phyloP scores from a whole-genome alignment of 2,113 vertebrate genomes.

The Ellobius talpinus region DNA sequence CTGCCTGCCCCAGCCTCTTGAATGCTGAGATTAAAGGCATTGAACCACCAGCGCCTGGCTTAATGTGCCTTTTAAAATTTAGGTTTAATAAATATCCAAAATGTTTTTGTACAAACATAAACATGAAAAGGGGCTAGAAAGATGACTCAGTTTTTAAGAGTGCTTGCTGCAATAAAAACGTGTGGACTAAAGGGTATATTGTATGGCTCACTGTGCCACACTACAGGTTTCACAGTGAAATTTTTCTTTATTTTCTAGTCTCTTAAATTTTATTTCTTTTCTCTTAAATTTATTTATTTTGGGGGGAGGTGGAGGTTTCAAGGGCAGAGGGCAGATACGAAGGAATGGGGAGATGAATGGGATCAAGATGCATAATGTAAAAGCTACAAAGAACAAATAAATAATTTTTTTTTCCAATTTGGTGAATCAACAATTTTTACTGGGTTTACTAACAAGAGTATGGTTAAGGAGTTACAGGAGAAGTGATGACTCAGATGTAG shows the following conservation, averaged over 20 bases:
- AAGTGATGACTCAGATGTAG: not conserved
- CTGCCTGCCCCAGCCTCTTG: too few relatives aligned
- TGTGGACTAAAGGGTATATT: not conserved
- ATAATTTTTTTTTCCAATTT: not conserved
- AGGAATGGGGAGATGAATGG: not conserved
- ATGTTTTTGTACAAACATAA: slow-evolving; percentile 13
- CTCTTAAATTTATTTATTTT: not conserved
- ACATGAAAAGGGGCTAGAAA: not conserved
- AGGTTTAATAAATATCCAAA: slow-evolving; percentile 48
- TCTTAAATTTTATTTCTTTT: not conserved
- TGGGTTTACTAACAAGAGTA: not conserved
- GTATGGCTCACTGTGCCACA: not conserved
- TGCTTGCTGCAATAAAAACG: not conserved
- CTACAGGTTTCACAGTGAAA: not conserved
- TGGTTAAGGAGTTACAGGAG: not conserved
- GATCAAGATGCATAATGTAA: not conserved
- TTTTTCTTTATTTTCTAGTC: not conserved
- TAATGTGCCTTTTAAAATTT: slow-evolving; percentile 18
- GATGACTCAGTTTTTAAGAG: not conserved
- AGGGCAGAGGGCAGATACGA: not conserved
- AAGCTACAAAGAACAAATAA: not conserved
- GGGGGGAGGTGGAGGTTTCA: not conserved
- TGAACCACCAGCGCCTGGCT: too few relatives aligned
- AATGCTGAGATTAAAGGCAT: too few relatives aligned
- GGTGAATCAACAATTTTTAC: not conserved